These are phyloP conservation scores for Automeris io DNA, from an alignment of 2,888 invertebrate genomes.

Conservation along the genomic window DNA sequence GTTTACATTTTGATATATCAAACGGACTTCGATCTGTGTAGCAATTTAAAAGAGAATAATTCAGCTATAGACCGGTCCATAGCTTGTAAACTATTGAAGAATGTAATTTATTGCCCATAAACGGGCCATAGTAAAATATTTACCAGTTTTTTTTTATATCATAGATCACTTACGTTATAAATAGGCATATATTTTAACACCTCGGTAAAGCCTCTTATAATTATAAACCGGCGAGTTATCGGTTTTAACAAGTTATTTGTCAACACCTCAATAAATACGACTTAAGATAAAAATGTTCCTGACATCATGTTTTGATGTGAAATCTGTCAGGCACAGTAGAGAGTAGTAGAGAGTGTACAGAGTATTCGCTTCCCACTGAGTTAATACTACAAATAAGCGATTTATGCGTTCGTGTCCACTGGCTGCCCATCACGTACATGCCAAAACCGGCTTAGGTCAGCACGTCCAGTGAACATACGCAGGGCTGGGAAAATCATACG, in stretches of 20 bases:
- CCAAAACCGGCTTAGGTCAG: no score
- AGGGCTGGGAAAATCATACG: no score
- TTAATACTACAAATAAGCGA: not conserved
- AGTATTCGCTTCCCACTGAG: no score
- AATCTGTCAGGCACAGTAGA: constrained; percentile 13
- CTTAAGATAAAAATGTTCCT: constrained; percentile 24
- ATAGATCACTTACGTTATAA: constrained; percentile 21
- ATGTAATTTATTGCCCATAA: constrained; percentile 23
- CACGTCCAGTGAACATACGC: no score
- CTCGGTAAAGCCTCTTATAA: constrained; percentile 23
- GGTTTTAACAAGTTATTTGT: constrained; percentile 22
- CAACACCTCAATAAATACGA: constrained; percentile 25
- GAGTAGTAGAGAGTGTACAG: not conserved
- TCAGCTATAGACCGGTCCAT: constrained; percentile 21
- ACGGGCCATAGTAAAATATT: constrained; percentile 22
- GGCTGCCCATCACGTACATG: no score
- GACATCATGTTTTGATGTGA: constrained; percentile 19
- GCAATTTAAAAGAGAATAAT: constrained; percentile 17
- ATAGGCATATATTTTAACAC: constrained; percentile 23
- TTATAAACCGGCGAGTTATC: constrained; percentile 22
- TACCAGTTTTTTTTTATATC: constrained; percentile 20
- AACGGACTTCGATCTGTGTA: not conserved
- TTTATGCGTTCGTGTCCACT: no score
- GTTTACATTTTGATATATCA: constrained; percentile 4
- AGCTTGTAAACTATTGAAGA: constrained; percentile 17